These are phyloP conservation scores for Heptranchias perlo DNA, from an alignment of 2,113 vertebrate species.

Conservation along the genomic window DNA sequence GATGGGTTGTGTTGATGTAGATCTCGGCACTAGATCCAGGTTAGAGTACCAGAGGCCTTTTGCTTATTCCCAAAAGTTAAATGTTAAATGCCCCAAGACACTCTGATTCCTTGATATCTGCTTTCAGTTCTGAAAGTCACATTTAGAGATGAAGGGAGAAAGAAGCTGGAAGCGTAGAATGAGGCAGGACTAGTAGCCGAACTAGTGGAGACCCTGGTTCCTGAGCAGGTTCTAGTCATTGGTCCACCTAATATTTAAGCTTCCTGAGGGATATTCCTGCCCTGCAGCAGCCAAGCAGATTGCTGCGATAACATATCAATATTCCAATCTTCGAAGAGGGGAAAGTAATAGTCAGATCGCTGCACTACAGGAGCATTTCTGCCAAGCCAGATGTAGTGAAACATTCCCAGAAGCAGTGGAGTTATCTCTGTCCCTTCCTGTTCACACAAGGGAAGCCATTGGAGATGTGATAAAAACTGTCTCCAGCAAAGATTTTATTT, in stretches of 20 bases:
- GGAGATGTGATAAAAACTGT: neutral
- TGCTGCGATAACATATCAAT: neutral
- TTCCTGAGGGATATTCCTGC: neutral
- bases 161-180: neutral
- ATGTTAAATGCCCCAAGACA: neutral
- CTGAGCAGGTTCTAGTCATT: neutral
- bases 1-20: neutral
- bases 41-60: neutral
- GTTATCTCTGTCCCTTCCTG: neutral
- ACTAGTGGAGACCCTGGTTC: neutral
- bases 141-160: neutral
- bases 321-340: neutral
- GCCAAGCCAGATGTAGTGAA: neutral
- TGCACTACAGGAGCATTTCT: neutral
- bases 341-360: neutral
- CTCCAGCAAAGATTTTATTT: neutral
- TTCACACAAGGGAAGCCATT: neutral
- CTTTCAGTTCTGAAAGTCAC: neutral
- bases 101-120: neutral
- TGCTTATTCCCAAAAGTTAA: neutral
- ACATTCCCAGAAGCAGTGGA: neutral
- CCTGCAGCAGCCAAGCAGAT: neutral
- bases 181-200: neutral
- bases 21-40: neutral
- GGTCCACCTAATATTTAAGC: neutral